Evolutionary conservation across 2,113 vertebrate genomes (phyloP).

Genomic region (Benitochromis conjunctus): DNA sequence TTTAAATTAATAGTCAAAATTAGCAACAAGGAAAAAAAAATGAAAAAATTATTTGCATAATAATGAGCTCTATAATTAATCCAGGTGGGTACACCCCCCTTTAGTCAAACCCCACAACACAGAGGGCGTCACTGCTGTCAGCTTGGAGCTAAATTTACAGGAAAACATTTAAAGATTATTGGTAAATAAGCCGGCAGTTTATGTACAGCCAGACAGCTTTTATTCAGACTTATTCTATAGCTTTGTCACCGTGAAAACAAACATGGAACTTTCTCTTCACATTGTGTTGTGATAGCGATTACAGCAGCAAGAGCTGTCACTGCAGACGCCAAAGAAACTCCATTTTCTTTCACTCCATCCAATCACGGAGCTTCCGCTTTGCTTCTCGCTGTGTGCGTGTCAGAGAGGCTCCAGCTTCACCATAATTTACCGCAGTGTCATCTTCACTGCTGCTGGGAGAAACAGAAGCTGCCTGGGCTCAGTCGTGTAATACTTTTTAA

Average conservation of each 20-base stretch:
- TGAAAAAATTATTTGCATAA: too few relatives aligned
- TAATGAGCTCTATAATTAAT: not conserved
- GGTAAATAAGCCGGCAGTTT: not conserved
- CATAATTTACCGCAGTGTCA: not conserved
- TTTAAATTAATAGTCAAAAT: not conserved
- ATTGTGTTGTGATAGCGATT: not conserved
- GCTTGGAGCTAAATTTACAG: not conserved
- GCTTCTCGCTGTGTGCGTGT: not conserved
- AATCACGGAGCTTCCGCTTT: not conserved
- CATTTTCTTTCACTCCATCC: not conserved
- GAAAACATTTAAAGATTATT: not conserved
- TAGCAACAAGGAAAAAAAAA: too few relatives aligned
- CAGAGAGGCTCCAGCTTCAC: not conserved
- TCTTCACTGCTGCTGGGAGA: not conserved
- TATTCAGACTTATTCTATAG: not conserved
- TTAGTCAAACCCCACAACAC: fast-evolving
- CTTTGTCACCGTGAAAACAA: not conserved
- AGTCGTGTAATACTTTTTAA: not conserved
- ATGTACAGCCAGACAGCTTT: not conserved
- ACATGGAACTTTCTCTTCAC: not conserved
- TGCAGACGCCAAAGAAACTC: not conserved
- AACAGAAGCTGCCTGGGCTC: not conserved
- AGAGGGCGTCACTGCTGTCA: not conserved
- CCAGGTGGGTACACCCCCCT: not conserved
- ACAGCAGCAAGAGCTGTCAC: not conserved